Evolutionary conservation across 2,113 vertebrate species (phyloP).

Genomic region (Nycticorax nycticorax): DNA sequence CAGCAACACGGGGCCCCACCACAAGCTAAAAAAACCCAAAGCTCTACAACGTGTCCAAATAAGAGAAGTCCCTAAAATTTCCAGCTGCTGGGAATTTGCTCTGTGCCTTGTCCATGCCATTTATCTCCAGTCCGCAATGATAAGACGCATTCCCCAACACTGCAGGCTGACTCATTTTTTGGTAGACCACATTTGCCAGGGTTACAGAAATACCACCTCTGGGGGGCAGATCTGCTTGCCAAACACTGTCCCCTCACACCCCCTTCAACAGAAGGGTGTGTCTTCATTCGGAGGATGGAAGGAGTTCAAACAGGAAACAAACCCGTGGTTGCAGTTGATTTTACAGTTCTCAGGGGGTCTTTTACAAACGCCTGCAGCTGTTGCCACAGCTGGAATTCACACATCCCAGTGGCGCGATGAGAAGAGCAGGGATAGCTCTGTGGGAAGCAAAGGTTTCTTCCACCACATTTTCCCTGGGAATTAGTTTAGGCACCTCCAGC

Average conservation of each 20-base stretch:
- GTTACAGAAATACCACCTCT: background rate
- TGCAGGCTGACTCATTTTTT: background rate
- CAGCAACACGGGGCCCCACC: background rate
- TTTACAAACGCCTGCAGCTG: background rate
- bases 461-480: background rate
- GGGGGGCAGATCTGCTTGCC: background rate
- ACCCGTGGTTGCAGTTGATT: background rate
- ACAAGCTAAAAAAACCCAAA: background rate
- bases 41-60: background rate
- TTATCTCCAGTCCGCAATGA: background rate
- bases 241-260: fast-evolving
- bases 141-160: background rate
- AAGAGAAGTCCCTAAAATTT: background rate
- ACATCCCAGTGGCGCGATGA: background rate
- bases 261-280: background rate
- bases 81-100: background rate
- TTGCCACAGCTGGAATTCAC: background rate
- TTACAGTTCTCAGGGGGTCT: background rate
- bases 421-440: background rate
- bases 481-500: background rate
- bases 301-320: background rate
- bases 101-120: background rate
- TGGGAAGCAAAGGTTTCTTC: background rate
- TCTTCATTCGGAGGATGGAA: background rate
- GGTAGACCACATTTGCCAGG: background rate